These are phyloP conservation scores for Nixonia krombeini DNA, from an alignment of 1,140 invertebrate species.

Conservation along the genomic window DNA sequence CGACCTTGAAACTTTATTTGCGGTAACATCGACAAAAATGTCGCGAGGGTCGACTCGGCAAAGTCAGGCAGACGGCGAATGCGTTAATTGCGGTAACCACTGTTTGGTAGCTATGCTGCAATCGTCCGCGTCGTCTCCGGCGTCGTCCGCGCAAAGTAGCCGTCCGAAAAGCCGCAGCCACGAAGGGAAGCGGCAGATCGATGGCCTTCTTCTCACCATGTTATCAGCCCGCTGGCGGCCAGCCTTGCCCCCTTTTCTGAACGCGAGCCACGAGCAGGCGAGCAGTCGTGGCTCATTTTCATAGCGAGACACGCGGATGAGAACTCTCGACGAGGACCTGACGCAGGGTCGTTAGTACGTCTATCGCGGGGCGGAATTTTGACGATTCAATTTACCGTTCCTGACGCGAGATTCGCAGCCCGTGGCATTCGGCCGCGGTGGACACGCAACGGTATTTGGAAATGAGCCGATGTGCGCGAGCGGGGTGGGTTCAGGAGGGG, in stretches of 20 bases:
- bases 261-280: neutral
- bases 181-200: neutral
- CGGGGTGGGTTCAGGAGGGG: slow-evolving; percentile 34
- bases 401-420: slow-evolving; percentile 59
- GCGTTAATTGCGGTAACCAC: too few species aligned
- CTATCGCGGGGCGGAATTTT: slow-evolving; percentile 47
- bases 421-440: slow-evolving; percentile 33
- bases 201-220: slow-evolving; percentile 2
- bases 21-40: too few species aligned
- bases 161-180: neutral
- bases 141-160: neutral
- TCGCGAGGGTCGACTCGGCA: too few species aligned
- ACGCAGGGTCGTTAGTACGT: slow-evolving; percentile 53
- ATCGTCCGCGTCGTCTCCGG: neutral
- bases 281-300: slow-evolving; percentile 12
- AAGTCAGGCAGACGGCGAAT: too few species aligned
- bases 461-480: slow-evolving; percentile 31
- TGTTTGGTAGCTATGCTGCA: too few species aligned
- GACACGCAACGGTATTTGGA: slow-evolving; percentile 46
- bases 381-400: slow-evolving; percentile 70
- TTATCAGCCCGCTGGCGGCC: slow-evolving; percentile 27
- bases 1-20: too few species aligned
- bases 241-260: slow-evolving; percentile 10
- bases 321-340: slow-evolving; percentile 47
- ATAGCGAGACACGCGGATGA: slow-evolving; percentile 37